Conservation (phyloP, 2,113 vertebrate species). For the Rattus rattus region DNA sequence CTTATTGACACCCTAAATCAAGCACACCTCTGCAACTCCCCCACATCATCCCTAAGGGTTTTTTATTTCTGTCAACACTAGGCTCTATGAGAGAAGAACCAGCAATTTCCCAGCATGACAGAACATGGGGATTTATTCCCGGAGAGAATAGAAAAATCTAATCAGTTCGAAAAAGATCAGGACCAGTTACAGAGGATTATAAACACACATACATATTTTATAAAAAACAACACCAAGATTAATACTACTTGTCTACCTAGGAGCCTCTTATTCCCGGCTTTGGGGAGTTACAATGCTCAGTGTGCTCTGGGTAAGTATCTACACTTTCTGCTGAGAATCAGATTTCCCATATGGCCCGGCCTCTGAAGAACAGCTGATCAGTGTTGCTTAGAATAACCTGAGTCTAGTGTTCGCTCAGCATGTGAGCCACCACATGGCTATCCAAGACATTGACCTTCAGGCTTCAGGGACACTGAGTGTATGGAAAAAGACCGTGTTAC, state of each 20-base stretch:
- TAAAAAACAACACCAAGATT: not conserved
- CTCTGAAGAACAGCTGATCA: not conserved
- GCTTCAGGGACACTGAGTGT: not conserved
- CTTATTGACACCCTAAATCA: not conserved
- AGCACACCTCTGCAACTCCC: not conserved
- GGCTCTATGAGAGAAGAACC: not conserved
- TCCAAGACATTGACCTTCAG: not conserved
- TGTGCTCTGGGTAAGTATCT: not conserved
- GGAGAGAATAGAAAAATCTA: not conserved
- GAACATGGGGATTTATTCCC: constrained; percentile 4
- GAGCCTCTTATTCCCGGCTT: not conserved
- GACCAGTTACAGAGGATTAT: not conserved
- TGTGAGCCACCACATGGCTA: not conserved
- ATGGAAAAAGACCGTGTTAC: not conserved
- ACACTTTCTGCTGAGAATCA: not conserved
- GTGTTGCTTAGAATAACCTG: not conserved
- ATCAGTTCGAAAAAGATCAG: not conserved
- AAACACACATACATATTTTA: not conserved
- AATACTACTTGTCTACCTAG: not conserved
- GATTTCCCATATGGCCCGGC: not conserved
- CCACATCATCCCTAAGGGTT: not conserved
- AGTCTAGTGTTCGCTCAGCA: not conserved
- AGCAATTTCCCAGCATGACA: not conserved
- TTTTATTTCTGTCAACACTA: not conserved
- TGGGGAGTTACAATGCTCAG: not conserved